These are phyloP conservation scores for Melitaea cinxia DNA, from an alignment of 1,140 invertebrate species.

Conservation along the genomic window DNA sequence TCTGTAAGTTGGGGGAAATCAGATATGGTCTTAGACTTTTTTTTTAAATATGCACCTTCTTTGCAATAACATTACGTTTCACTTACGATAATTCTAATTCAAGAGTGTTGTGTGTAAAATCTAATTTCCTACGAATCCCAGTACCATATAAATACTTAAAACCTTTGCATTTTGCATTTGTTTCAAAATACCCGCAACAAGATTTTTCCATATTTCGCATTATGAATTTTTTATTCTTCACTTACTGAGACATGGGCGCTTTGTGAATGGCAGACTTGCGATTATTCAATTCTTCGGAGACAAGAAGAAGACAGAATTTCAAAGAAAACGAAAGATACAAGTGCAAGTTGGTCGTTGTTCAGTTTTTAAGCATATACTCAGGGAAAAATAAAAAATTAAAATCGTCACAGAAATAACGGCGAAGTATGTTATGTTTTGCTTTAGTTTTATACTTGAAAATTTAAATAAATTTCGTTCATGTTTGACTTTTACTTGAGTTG, in stretches of 20 bases:
- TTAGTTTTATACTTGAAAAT: no score
- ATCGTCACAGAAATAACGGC: no score
- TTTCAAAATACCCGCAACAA: conserved; percentile 43
- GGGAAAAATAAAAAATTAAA: no score
- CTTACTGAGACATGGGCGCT: conserved; percentile 36
- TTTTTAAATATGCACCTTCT: no score
- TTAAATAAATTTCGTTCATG: no score
- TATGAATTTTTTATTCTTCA: conserved; percentile 59
- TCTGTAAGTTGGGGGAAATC: no score
- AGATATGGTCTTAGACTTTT: no score
- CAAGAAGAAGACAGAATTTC: neutral
- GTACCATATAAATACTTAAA: conserved; percentile 46
- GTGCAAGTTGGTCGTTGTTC: no score
- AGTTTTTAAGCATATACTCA: no score
- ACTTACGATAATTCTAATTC: neutral
- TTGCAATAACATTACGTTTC: neutral
- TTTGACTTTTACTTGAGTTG: no score
- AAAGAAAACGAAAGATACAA: no score
- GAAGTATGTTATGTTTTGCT: no score
- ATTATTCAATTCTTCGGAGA: neutral
- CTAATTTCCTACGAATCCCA: conserved; percentile 31
- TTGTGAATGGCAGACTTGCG: conserved; percentile 13
- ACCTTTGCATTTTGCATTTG: conserved; percentile 35
- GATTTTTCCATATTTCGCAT: conserved; percentile 62
- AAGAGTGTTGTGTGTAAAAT: conserved; percentile 22